Percentiles rank a stretch among this genome's conserved stretches.
These are phyloP conservation scores for Coreoperca whiteheadi DNA, from an alignment of 2,113 vertebrate genomes.

Conservation along the genomic window DNA sequence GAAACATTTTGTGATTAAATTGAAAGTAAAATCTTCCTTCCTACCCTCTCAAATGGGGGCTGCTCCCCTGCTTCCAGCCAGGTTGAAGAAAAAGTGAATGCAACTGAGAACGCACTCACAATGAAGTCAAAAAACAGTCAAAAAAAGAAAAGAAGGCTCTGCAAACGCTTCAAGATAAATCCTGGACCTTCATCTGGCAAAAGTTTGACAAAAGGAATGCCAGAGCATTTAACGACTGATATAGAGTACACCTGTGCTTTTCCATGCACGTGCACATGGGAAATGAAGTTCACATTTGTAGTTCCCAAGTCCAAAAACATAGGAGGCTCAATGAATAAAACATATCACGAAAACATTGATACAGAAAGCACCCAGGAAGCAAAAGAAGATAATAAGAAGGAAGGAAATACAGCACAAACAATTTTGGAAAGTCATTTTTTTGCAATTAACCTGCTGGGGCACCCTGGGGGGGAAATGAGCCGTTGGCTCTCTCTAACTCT, in stretches of 20 bases:
- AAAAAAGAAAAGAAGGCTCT: too few relatives aligned
- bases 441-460: too few relatives aligned
- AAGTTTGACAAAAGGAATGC: background rate
- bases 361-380: background rate
- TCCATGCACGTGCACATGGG: slow-evolving; percentile 16
- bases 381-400: background rate
- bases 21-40: background rate
- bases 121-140: too few relatives aligned
- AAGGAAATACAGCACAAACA: background rate
- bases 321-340: background rate
- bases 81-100: background rate
- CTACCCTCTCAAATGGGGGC: background rate
- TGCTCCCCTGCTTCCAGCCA: background rate
- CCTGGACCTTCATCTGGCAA: background rate
- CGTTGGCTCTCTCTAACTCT: too few relatives aligned
- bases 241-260: background rate
- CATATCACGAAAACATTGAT: background rate
- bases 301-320: background rate
- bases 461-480: too few relatives aligned
- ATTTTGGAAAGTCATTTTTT: too few relatives aligned
- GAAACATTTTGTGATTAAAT: background rate
- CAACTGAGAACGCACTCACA: background rate
- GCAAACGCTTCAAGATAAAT: background rate
- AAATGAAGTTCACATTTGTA: slow-evolving; percentile 15
- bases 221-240: background rate